Evolutionary conservation across 2,797 vertebrate genomes (phyloP).

Genomic region (Hapalemur alaotrensis): DNA sequence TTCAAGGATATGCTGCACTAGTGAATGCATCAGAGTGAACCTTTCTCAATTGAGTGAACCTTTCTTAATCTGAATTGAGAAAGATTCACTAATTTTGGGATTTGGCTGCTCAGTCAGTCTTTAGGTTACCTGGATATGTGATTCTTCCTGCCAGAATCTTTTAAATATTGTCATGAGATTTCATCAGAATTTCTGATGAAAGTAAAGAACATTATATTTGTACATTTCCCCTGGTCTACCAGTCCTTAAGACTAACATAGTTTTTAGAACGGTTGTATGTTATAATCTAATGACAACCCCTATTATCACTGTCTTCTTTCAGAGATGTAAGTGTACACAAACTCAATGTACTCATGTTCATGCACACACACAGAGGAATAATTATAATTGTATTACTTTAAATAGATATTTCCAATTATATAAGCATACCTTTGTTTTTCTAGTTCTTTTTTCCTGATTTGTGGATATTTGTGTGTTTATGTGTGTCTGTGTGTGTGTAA

Average conservation of each 20-base stretch:
- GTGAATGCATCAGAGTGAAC: background rate
- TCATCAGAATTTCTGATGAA: background rate
- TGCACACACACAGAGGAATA: background rate
- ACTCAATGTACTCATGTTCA: background rate
- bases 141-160: background rate
- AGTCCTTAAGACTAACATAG: background rate
- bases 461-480: background rate
- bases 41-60: background rate
- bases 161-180: background rate
- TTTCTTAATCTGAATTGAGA: background rate
- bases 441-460: background rate
- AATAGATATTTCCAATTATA: background rate
- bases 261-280: background rate
- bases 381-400: constrained; percentile 1
- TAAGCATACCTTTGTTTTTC: background rate
- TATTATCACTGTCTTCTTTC: background rate
- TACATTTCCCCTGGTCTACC: background rate
- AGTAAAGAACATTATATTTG: background rate
- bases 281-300: background rate
- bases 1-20: background rate
- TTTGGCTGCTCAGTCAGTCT: background rate
- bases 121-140: background rate
- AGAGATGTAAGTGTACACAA: background rate
- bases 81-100: background rate
- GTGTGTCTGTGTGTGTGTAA: background rate